Conservation (phyloP, 2,888 invertebrate species). For the Caradrina clavipalpis region DNA sequence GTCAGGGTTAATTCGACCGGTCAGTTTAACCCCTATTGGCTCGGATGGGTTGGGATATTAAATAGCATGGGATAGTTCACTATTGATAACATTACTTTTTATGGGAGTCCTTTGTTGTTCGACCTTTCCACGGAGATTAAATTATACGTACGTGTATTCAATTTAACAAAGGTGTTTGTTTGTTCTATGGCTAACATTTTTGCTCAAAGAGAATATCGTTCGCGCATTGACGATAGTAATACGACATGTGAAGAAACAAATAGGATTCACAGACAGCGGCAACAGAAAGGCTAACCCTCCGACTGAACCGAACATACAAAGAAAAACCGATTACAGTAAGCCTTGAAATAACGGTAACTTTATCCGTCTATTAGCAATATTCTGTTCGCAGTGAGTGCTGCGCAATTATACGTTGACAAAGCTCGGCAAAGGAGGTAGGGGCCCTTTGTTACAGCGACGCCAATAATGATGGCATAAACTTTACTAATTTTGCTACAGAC, state of each 20-base stretch:
- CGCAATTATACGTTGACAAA: constrained; percentile 83
- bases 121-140: constrained; percentile 36
- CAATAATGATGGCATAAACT: constrained; percentile 85
- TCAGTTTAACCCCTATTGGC: constrained; percentile 74
- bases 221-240: constrained; percentile 25
- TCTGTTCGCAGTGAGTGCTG: constrained; percentile 64
- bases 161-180: constrained; percentile 18
- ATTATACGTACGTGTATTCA: constrained; percentile 23
- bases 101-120: constrained; percentile 48
- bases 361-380: constrained; percentile 64
- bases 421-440: constrained; percentile 69
- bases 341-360: constrained; percentile 62
- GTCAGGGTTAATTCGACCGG: constrained; percentile 74
- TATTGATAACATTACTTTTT: constrained; percentile 59
- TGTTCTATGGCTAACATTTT: constrained; percentile 2
- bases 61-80: constrained; percentile 57
- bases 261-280: constrained; percentile 22
- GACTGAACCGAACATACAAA: constrained; percentile 47
- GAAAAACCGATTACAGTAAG: constrained; percentile 60
- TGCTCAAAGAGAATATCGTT: constrained; percentile 21
- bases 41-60: constrained; percentile 66
- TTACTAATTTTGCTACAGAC: constrained; percentile 83
- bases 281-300: constrained; percentile 33
- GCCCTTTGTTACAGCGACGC: constrained; percentile 80
- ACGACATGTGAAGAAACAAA: constrained; percentile 32